phyloP scores from a whole-genome alignment of 37 sponge, comb jelly and placozoan genomes.

The Cliona cf. orientalis region DNA sequence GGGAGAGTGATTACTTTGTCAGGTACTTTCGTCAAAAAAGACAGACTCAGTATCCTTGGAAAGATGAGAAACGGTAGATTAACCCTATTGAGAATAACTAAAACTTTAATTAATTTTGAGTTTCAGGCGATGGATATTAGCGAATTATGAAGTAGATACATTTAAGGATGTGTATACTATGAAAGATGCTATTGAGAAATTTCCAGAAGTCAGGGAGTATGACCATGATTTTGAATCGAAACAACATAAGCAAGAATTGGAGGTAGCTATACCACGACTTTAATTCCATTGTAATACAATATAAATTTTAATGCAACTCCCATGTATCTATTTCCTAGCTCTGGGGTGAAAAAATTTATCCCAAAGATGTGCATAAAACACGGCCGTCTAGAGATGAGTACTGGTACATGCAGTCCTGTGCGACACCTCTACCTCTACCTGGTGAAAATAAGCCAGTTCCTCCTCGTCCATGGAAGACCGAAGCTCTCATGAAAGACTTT shows the following conservation, averaged over 20 bases:
- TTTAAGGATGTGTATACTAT: not conserved
- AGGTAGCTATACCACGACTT: not conserved
- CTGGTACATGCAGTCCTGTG: not conserved
- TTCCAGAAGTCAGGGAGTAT: not conserved
- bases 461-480: not conserved
- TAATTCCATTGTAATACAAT: not conserved
- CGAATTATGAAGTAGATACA: not conserved
- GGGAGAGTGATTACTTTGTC: not conserved
- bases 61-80: not conserved
- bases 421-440: not conserved
- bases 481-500: not conserved
- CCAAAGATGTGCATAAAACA: not conserved
- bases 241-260: not conserved
- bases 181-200: not conserved
- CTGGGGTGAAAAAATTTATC: not conserved
- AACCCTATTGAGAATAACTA: not conserved
- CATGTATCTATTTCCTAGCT: not conserved
- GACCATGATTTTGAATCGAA: not conserved
- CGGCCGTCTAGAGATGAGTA: not conserved
- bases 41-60: not conserved
- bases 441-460: not conserved
- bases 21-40: not conserved
- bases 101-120: not conserved
- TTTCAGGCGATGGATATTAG: not conserved
- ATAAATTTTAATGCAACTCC: too few relatives aligned